Percentiles rank a stretch among this genome's conserved stretches.
phyloP scores from a whole-genome alignment of 2,113 vertebrate species.

The Plecturocebus donacophilus region DNA sequence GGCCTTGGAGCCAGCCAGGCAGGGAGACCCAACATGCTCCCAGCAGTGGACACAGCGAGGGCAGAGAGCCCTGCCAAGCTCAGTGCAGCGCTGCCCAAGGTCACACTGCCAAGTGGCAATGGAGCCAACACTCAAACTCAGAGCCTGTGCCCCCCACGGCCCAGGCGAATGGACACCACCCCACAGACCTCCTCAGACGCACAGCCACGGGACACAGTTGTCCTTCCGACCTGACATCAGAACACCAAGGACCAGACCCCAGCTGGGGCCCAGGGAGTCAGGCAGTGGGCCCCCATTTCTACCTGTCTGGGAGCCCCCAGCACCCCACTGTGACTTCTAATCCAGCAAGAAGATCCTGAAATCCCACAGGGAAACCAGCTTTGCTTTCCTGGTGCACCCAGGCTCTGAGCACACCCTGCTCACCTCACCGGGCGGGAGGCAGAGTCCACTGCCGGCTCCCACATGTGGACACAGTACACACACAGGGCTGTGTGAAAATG shows the following conservation, averaged over 20 bases:
- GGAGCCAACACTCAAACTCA: too few species aligned
- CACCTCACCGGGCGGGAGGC: too few species aligned
- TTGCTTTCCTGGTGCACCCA: background rate
- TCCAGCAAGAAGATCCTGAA: background rate
- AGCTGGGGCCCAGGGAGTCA: background rate
- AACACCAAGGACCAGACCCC: background rate
- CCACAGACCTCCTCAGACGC: background rate
- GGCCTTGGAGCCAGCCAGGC: too few species aligned
- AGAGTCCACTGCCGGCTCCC: background rate
- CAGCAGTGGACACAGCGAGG: background rate
- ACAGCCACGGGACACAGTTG: background rate
- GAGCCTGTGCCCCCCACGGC: background rate
- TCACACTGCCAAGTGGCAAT: background rate
- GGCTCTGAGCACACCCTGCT: background rate
- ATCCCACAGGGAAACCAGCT: background rate
- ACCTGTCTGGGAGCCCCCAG: background rate
- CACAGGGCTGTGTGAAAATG: fast-evolving
- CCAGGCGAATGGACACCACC: fast-evolving
- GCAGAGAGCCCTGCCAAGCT: background rate
- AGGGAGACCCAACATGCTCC: background rate
- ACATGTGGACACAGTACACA: background rate
- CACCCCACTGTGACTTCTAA: background rate
- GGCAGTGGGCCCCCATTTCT: background rate
- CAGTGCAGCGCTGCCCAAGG: too few species aligned
- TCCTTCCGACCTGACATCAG: background rate